phyloP scores from a whole-genome alignment of 2,888 invertebrate species.

The Eumacrocentrus americanus region DNA sequence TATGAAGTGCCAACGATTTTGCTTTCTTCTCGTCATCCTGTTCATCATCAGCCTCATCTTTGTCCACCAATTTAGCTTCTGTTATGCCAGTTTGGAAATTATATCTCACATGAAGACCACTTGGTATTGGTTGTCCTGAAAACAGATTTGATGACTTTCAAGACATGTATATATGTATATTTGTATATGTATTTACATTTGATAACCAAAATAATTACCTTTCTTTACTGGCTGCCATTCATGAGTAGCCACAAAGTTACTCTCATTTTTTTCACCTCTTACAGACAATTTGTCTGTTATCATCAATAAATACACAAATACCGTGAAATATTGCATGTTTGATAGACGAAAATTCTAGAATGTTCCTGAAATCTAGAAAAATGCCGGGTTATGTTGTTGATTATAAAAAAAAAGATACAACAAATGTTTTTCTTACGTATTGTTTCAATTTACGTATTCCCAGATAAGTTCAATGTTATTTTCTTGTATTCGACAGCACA shows the following conservation, averaged over 20 bases:
- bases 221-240: conserved; percentile 71
- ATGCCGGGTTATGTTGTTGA: neutral
- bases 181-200: conserved; percentile 42
- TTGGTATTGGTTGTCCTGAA: conserved; percentile 73
- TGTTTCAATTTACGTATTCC: neutral
- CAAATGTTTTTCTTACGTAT: neutral
- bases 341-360: neutral
- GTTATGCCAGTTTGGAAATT: conserved; percentile 76
- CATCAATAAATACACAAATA: conserved; percentile 3
- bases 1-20: conserved; percentile 50
- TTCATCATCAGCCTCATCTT: conserved; percentile 39
- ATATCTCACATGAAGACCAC: conserved; percentile 76
- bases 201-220: conserved; percentile 60
- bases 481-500: neutral
- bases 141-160: neutral
- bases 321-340: neutral
- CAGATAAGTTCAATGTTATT: neutral
- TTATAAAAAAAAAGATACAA: neutral
- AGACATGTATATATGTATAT: conserved; percentile 38
- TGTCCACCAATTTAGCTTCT: conserved; percentile 74
- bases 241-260: conserved; percentile 66
- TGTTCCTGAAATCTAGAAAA: no score
- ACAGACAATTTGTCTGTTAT: neutral
- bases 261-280: conserved; percentile 46
- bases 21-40: conserved; percentile 30